These are phyloP conservation scores for Serranus cabrilla DNA, from an alignment of 2,797 vertebrate species.

Conservation along the genomic window DNA sequence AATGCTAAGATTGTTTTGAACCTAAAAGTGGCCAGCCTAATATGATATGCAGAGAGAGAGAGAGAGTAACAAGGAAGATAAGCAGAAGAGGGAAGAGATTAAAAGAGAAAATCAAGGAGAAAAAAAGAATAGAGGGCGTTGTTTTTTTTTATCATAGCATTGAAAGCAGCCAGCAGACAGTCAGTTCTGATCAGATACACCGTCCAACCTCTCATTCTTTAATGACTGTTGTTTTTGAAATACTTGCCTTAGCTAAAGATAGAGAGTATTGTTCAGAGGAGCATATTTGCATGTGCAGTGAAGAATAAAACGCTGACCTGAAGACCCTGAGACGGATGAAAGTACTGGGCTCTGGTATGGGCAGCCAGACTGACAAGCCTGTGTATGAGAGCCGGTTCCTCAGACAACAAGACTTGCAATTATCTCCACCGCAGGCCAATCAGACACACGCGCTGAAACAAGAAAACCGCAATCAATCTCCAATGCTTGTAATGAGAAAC, in stretches of 20 bases:
- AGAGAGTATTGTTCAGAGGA: constrained; percentile 27
- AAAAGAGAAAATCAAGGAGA: background rate
- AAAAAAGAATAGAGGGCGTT: background rate
- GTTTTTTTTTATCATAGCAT: background rate
- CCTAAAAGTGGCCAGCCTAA: background rate
- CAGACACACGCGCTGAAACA: constrained; percentile 64
- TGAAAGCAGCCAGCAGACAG: background rate
- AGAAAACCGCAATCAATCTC: constrained; percentile 76
- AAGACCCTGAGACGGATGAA: constrained; percentile 56
- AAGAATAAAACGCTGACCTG: constrained; percentile 55
- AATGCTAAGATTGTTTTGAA: background rate
- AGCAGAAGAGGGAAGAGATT: background rate
- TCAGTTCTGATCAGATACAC: background rate
- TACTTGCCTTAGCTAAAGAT: constrained; percentile 22
- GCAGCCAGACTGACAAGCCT: constrained; percentile 53
- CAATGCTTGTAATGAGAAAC: constrained; percentile 79
- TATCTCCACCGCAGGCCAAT: constrained; percentile 74
- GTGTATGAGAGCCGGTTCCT: constrained; percentile 47
- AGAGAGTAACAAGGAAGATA: background rate
- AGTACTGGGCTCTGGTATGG: constrained; percentile 20
- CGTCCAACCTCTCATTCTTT: constrained; percentile 21
- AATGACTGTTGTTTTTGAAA: constrained; percentile 31
- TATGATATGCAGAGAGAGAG: background rate
- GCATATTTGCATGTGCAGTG: constrained; percentile 56
- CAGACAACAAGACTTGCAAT: constrained; percentile 73